Evolutionary conservation across 2,113 vertebrate species (phyloP).

Genomic region (Alces alces): DNA sequence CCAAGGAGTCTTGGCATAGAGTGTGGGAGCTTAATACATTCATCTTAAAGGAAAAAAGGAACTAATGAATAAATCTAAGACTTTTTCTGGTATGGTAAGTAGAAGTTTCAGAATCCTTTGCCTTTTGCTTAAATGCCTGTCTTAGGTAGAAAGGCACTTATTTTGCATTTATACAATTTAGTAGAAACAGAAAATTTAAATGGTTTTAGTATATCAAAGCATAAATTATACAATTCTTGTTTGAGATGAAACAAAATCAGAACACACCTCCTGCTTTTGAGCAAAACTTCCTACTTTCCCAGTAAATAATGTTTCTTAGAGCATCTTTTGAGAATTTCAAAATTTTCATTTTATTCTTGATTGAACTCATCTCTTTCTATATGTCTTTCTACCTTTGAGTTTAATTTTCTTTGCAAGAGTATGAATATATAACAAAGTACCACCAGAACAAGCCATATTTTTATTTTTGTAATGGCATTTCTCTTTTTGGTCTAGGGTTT

Average conservation of each 20-base stretch:
- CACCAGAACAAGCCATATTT: not conserved
- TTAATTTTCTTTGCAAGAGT: conserved; percentile 10
- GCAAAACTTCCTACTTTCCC: not conserved
- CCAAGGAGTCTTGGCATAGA: not conserved
- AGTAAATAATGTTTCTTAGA: not conserved
- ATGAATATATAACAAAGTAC: not conserved
- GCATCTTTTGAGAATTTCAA: not conserved
- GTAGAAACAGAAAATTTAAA: not conserved
- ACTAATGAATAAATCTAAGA: not conserved
- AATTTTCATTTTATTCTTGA: not conserved
- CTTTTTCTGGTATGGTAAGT: not conserved
- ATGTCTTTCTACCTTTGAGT: not conserved
- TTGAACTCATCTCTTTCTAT: not conserved
- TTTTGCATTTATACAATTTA: not conserved
- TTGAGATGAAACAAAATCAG: not conserved
- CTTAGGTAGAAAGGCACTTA: not conserved
- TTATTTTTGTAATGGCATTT: not conserved
- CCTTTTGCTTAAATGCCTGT: not conserved
- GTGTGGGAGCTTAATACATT: not conserved
- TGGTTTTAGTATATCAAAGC: not conserved
- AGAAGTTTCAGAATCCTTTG: not conserved
- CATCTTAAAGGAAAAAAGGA: not conserved
- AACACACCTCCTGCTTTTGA: not conserved
- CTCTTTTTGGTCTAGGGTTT: not conserved
- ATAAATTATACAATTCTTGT: not conserved